Percentiles rank a stretch among this genome's conserved stretches.
phyloP scores from a whole-genome alignment of 2,797 vertebrate genomes.

The Gymnoscopelus braueri region DNA sequence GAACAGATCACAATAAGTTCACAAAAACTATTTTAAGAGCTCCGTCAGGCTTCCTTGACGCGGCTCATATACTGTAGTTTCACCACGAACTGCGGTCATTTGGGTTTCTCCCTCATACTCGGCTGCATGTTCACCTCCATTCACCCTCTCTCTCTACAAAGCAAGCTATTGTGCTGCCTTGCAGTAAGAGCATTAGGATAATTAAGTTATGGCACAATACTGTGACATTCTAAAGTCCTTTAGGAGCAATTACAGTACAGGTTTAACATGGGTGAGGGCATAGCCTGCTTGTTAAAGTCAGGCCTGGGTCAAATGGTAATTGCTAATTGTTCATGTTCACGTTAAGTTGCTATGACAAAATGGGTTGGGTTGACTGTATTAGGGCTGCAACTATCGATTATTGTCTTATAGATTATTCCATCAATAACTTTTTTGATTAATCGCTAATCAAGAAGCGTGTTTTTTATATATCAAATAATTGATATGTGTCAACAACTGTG shows the following conservation, averaged over 20 bases:
- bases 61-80: conserved; percentile 44
- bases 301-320: conserved; percentile 29
- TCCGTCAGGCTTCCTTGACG: conserved; percentile 47
- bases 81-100: conserved; percentile 39
- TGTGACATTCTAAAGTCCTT: conserved; percentile 63
- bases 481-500: too few species aligned
- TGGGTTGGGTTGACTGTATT: conserved; percentile 11
- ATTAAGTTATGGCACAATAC: conserved; percentile 66
- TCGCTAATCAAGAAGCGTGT: too few species aligned
- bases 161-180: conserved; percentile 59
- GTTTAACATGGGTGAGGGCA: conserved; percentile 37
- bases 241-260: conserved; percentile 56
- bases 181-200: conserved; percentile 67
- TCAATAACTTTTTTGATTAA: too few species aligned
- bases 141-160: conserved; percentile 50
- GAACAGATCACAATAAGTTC: conserved; percentile 30
- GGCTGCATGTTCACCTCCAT: conserved; percentile 44
- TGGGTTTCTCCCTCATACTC: conserved; percentile 30
- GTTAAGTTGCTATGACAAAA: not conserved
- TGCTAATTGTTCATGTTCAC: conserved; percentile 34
- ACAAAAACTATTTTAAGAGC: conserved; percentile 33
- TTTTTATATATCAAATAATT: too few species aligned
- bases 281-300: conserved; percentile 36
- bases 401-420: too few species aligned
- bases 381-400: not conserved